Evolutionary conservation across 2,888 invertebrate genomes (phyloP), one percentile per base, ranked within the genome.

Genomic region (Crepidodera aurea): DNA sequence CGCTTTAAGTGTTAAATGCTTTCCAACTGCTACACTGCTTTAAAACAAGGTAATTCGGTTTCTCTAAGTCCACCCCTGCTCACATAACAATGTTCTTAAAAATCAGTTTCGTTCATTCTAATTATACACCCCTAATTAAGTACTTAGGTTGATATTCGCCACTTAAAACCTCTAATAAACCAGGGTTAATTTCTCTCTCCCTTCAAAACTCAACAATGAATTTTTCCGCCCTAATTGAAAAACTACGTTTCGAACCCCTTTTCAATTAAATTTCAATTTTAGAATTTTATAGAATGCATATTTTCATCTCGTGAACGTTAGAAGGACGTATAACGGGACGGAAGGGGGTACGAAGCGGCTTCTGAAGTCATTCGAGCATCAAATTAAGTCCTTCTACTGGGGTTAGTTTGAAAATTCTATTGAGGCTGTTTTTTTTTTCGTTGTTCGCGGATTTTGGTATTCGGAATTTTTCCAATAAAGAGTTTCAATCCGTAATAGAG

Each of bases 371-470:
- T 61, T 53, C 37, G 34, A 57, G 60, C 62, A 60, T 40, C 56
- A 65, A 65, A 65, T 65, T 65, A 62, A 60, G 34, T 39, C 19
- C 54, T 54, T 25, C 6, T 50, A 46, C 34, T 22, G 42, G 12
- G 16, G 46, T 46, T 56, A 61, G 54, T 40, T 53, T 25, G 39
- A 25, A 39, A 53, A 53, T 22, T 39, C 40, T 25, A 15, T 53
- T 29, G 50, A 29, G 12, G 15, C 50, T 15, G 25, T 40, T 10
- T 61, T 37, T 42, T n/a, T 39, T 25, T 44, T 29, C 15, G 27
- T 53, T 39, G 27, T 53, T 39, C 25, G 18, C 51, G 13, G 25
- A 39, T 25, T 39, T 39, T 22, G 22, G 39, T 53, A 10, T 37
- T 22, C 15, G n/a, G 53, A 39, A 25, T 16, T 40, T 40, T 40